A percentile compares a stretch with the other conserved stretches of the same genome.
These are phyloP conservation scores for Crambe crambe DNA, from an alignment of 37 sponge, comb jelly and placozoan genomes.

Conservation along the genomic window DNA sequence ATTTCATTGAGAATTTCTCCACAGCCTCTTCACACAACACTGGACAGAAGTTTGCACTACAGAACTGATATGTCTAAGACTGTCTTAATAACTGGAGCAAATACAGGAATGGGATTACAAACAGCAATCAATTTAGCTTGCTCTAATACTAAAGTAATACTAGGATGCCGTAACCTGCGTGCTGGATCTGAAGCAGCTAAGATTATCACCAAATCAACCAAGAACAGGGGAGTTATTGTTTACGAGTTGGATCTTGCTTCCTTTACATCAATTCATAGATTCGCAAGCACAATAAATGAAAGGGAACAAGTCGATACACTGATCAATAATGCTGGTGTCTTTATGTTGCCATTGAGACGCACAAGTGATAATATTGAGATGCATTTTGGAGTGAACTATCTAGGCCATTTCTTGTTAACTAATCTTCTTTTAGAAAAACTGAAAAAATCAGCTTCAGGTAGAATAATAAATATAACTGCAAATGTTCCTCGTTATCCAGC, in stretches of 20 bases:
- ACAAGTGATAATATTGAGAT: slow-evolving; percentile 85
- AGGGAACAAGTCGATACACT: slow-evolving; percentile 77
- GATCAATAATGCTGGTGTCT: slow-evolving; percentile 91
- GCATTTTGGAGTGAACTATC: slow-evolving; percentile 86
- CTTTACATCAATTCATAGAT: slow-evolving; percentile 64
- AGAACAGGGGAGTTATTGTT: slow-evolving; percentile 48
- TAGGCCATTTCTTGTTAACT: slow-evolving; percentile 90
- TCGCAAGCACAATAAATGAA: slow-evolving; percentile 44
- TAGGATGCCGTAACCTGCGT: slow-evolving; percentile 77
- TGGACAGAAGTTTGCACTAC: too few relatives aligned
- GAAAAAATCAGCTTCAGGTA: slow-evolving; percentile 58
- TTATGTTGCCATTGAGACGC: not conserved
- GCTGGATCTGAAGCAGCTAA: slow-evolving; percentile 61
- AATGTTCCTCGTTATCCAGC: not conserved
- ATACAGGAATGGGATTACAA: slow-evolving; percentile 85
- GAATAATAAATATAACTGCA: slow-evolving; percentile 61
- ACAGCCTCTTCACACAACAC: too few relatives aligned
- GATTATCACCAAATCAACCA: slow-evolving; percentile 31
- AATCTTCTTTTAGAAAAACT: slow-evolving; percentile 69
- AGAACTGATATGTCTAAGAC: too few relatives aligned
- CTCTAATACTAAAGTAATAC: slow-evolving; percentile 75
- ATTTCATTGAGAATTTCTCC: too few relatives aligned
- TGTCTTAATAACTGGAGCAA: slow-evolving; percentile 84
- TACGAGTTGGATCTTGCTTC: slow-evolving; percentile 75
- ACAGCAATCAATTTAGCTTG: slow-evolving; percentile 80